These are phyloP conservation scores for Anticlea derivata DNA, from an alignment of 2,888 invertebrate genomes.

Conservation along the genomic window DNA sequence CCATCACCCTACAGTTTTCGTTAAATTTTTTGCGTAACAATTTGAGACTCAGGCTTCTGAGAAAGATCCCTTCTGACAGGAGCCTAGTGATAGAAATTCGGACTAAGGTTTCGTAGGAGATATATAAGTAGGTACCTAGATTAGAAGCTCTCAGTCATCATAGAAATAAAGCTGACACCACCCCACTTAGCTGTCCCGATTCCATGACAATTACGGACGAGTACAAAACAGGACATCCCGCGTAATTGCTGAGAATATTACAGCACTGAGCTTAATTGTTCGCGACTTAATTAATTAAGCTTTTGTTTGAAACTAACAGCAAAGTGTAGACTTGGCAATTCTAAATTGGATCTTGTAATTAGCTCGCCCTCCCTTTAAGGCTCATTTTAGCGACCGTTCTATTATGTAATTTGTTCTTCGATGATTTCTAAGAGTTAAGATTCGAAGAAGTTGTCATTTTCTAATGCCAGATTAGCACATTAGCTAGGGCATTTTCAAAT, in stretches of 20 bases:
- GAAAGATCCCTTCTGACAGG: no score
- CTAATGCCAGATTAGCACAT: no score
- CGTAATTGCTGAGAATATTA: conserved; percentile 83
- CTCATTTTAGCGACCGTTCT: conserved; percentile 17
- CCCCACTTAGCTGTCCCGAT: conserved; percentile 12
- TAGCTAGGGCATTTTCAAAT: no score
- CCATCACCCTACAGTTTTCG: no score
- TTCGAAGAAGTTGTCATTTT: not conserved
- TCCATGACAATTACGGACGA: conserved; percentile 43
- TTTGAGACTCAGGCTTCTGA: no score
- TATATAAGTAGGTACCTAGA: no score
- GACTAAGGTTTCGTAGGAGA: no score
- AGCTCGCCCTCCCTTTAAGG: conserved; percentile 77
- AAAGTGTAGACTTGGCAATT: conserved; percentile 84
- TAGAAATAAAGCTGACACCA: conserved; percentile 8
- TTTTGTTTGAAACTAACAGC: conserved; percentile 84
- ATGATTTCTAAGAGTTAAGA: not conserved
- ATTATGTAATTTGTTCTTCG: conserved; percentile 3
- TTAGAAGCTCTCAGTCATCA: not conserved
- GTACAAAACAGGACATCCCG: conserved; percentile 81
- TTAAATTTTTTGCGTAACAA: no score
- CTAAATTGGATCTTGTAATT: conserved; percentile 84
- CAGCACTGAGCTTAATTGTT: conserved; percentile 83
- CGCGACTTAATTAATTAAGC: conserved; percentile 84
- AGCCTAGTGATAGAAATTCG: no score